Conservation (phyloP, 2,797 vertebrate genomes). For the Rachycentron canadum region DNA sequence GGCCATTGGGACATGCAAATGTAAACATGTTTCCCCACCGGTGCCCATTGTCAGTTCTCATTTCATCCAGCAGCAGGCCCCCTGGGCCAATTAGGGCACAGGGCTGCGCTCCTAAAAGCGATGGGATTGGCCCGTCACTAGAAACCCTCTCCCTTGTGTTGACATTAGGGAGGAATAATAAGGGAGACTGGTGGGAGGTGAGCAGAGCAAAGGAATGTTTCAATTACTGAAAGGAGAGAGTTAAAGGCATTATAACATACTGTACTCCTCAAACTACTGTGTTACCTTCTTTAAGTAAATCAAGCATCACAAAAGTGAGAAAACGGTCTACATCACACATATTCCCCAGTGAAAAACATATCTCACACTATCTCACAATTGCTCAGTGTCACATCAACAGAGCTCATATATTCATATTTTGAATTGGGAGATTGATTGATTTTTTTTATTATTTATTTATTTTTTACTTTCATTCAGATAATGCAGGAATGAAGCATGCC, state of each 20-base stretch:
- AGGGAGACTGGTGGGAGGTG: constrained; percentile 41
- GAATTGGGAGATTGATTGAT: neutral
- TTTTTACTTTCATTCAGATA: neutral
- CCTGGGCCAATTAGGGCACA: constrained; percentile 58
- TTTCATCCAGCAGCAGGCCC: constrained; percentile 55
- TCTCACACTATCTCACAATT: neutral
- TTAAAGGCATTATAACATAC: constrained; percentile 10
- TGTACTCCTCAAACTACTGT: neutral
- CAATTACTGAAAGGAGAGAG: constrained; percentile 24
- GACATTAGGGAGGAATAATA: constrained; percentile 53
- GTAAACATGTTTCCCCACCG: constrained; percentile 60
- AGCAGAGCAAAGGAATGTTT: constrained; percentile 56
- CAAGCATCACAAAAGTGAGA: neutral
- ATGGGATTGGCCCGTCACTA: constrained; percentile 21
- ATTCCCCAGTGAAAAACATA: neutral
- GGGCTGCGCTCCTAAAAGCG: constrained; percentile 31
- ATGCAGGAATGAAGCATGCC: neutral
- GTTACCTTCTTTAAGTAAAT: neutral
- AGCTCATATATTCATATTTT: neutral
- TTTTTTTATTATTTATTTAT: no score
- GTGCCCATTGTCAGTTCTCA: constrained; percentile 66
- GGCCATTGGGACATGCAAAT: constrained; percentile 41
- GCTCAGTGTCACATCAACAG: neutral
- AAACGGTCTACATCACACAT: neutral
- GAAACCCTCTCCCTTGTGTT: constrained; percentile 27